These are phyloP conservation scores for Congeria kusceri DNA, from an alignment of 2,888 invertebrate species.

Conservation along the genomic window DNA sequence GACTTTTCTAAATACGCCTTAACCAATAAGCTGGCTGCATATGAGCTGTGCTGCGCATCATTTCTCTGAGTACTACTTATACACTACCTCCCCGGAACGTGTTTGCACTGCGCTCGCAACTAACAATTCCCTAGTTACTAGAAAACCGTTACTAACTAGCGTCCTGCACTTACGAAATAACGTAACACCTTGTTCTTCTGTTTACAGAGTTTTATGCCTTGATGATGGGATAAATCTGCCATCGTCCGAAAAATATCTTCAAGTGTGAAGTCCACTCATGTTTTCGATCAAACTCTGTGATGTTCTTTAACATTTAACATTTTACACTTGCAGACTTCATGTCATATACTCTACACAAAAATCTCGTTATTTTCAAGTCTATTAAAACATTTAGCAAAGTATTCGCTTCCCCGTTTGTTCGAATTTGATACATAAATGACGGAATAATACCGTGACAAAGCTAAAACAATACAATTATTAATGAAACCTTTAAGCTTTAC, in stretches of 20 bases:
- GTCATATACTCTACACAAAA: too few relatives aligned
- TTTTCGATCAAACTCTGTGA: neutral
- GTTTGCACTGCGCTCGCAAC: constrained; percentile 24
- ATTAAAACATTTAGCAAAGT: too few relatives aligned
- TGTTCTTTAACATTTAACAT: constrained; percentile 3
- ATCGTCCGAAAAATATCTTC: neutral
- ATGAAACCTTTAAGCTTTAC: too few relatives aligned
- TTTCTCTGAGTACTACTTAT: constrained; percentile 13
- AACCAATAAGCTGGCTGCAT: too few relatives aligned
- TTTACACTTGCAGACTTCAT: too few relatives aligned
- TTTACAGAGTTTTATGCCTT: constrained; percentile 72
- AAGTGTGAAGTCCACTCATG: neutral
- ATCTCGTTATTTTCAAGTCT: too few relatives aligned
- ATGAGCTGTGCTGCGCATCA: too few relatives aligned
- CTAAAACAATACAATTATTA: too few relatives aligned
- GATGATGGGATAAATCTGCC: constrained; percentile 63
- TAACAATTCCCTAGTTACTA: neutral
- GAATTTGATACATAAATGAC: too few relatives aligned
- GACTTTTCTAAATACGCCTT: too few relatives aligned
- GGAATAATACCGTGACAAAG: too few relatives aligned
- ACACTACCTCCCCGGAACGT: constrained; percentile 8
- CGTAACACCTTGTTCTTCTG: constrained; percentile 53
- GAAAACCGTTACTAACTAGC: neutral
- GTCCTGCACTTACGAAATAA: neutral
- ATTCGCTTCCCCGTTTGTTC: too few relatives aligned